Base-by-base conservation (phyloP, 2,888 invertebrate genomes). In the Parnassius mnemosyne region DNA sequence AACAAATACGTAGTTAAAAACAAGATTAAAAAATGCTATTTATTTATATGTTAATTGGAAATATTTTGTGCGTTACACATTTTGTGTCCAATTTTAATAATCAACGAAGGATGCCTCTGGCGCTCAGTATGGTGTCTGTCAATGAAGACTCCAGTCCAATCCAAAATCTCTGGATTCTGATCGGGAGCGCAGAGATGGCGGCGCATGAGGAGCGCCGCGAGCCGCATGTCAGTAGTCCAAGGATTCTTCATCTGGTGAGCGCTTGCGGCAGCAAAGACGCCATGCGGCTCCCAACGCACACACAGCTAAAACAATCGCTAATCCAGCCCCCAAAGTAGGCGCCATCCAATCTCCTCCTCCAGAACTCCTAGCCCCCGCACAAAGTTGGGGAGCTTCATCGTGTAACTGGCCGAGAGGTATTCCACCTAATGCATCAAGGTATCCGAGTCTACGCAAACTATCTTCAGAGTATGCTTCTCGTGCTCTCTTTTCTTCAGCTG, bases 361-460 rank as follows among this genome's bases (percentile, higher is more conserved):
- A 2, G 85, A 80, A 69, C 85, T 91, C 20, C 87, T 84, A 1
- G 90, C 91, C 16, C 92, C 88, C 25, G 93, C 92, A 76, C 96
- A 96, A 12, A 96, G 89, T 74, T 96, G 95, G 0, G 95, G 93
- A 0, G 96, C 94, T 79, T 97, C 96, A 79, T 97, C 96, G 71
- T 95, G 94, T 55, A 94, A 81, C 65, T 93, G 92, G 3, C 92
- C 90, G 55, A 90, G 78, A 20, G 85, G 84, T 60, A 85, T 82
- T 62, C 83, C 90, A 66, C 74, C 84, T 66, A 87, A 76, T 65
- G 83, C 87, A 70, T 92, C 92, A 60, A 92, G 85, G 69, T 93
- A 93, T 3, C 93, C 94, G 58, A 94, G 80, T 57, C 93, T 91
- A 53, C 93, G 89, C 64, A 94, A 84, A 78, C 93, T 94, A 71